Evolutionary conservation across 1,140 invertebrate species (phyloP).

Genomic region (Dendroctonus valens): DNA sequence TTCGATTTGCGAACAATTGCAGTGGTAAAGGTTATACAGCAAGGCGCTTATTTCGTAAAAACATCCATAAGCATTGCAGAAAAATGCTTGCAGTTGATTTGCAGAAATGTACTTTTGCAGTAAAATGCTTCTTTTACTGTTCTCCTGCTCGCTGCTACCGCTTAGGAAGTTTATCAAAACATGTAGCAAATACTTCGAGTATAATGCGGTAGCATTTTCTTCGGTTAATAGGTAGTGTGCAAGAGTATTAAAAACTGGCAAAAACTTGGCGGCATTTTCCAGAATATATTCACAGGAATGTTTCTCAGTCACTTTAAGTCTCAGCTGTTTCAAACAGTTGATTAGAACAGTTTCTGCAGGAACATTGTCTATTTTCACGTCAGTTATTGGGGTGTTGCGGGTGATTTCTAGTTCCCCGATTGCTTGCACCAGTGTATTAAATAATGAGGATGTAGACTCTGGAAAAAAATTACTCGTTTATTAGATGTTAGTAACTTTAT

Average conservation of each 20-base stretch:
- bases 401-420: no score
- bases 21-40: constrained; percentile 14
- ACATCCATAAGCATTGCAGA: constrained; percentile 4
- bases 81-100: neutral
- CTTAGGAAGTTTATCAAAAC: constrained; percentile 10
- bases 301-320: no score
- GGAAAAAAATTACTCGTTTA: no score
- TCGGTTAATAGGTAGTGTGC: constrained; percentile 12
- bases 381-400: no score
- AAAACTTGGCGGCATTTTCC: neutral
- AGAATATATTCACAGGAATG: neutral
- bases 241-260: neutral
- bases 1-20: neutral
- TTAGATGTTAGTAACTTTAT: no score
- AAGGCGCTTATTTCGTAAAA: constrained; percentile 22
- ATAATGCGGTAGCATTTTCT: constrained; percentile 9
- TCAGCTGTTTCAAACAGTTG: no score
- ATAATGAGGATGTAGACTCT: no score
- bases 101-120: neutral
- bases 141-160: constrained; percentile 20
- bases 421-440: no score
- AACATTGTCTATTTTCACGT: no score
- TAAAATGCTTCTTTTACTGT: constrained; percentile 8
- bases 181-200: constrained; percentile 19
- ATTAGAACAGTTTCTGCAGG: no score